phyloP scores from a whole-genome alignment of 2,888 invertebrate genomes.

The Lasioglossum zephyrum region DNA sequence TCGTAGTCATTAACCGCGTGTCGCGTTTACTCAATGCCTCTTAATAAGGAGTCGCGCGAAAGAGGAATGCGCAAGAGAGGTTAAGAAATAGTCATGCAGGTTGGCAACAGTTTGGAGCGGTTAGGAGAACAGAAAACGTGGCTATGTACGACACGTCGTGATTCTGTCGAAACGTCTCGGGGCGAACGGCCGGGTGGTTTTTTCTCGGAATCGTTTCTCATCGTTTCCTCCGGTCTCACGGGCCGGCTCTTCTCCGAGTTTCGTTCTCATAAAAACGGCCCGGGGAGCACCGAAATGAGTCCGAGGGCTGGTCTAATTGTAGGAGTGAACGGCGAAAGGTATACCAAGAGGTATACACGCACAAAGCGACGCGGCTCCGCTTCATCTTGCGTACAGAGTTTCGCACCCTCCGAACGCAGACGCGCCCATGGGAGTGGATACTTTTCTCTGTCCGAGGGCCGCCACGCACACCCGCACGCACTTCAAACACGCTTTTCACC shows the following conservation, averaged over 20 bases:
- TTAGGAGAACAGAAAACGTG: background rate
- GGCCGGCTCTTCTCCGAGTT: constrained; percentile 23
- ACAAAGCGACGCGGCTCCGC: constrained; percentile 55
- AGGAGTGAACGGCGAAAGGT: constrained; percentile 39
- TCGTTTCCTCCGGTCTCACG: constrained; percentile 40
- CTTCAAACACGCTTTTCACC: constrained; percentile 20
- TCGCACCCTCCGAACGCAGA: constrained; percentile 47
- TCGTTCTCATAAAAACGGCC: constrained; percentile 33
- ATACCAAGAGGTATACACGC: constrained; percentile 6
- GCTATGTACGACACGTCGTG: constrained; percentile 8
- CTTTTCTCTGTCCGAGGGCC: constrained; percentile 6
- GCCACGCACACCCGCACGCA: constrained; percentile 2
- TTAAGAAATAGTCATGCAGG: constrained; percentile 1
- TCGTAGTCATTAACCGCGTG: background rate
- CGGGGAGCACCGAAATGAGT: constrained; percentile 43
- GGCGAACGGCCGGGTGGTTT: background rate
- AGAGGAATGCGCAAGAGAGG: background rate
- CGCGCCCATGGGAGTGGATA: constrained; percentile 27
- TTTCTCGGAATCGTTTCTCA: constrained; percentile 38
- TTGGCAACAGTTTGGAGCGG: background rate
- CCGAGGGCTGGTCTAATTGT: constrained; percentile 57
- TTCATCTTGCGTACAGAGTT: constrained; percentile 41
- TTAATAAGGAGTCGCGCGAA: constrained; percentile 6
- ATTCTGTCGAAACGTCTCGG: constrained; percentile 7
- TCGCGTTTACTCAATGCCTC: background rate